Evolutionary conservation across 2,888 invertebrate species (phyloP), one percentile per base, ranked within the genome.

Genomic region (Leptura quadrifasciata): DNA sequence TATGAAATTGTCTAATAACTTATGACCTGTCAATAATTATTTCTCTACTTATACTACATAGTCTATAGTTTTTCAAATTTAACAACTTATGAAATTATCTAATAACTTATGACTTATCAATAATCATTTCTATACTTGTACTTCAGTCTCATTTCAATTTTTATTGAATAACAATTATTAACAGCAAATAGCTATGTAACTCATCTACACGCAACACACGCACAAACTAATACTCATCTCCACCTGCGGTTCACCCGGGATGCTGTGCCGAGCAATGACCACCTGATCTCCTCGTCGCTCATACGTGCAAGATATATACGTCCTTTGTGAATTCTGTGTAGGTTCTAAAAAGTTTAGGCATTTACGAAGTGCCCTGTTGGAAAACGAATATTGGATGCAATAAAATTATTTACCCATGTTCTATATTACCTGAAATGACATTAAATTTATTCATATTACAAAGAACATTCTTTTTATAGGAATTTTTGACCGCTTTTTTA

Each of bases 221-320:
- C 47, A 47, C 47, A 47, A n/a, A 47, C 47, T n/a, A 47, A 47
- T 47, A 47, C 47, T 47, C 17, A 47, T 47, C 47, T 47, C 47
- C 47, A 47, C 47, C 47, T 47, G 47, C 15, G 47, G 3, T 47
- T 47, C 47, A 47, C 5, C 5, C 15, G 47, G 47, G n/a, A 47
- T n/a, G 47, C 47, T 4, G n/a, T 15, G 47, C n/a, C 47, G 47
- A 47, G 15, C 47, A n/a, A n/a, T 47, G 47, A 47, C 47, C 47
- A 47, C 47, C 47, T 47, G 47, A 47, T 47, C 47, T 47, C 17
- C 47, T 47, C 47, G n/a, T 47, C 15, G 47, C 47, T n/a, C n/a
- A 47, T 47, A 47, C 5, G n/a, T 47, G n/a, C 5, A 47, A 47
- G n/a, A 47, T 47, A 6, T 12, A 47, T 47, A 47, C n/a, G 47